phyloP scores from a whole-genome alignment of 2,113 vertebrate species.

The Strix aluco region DNA sequence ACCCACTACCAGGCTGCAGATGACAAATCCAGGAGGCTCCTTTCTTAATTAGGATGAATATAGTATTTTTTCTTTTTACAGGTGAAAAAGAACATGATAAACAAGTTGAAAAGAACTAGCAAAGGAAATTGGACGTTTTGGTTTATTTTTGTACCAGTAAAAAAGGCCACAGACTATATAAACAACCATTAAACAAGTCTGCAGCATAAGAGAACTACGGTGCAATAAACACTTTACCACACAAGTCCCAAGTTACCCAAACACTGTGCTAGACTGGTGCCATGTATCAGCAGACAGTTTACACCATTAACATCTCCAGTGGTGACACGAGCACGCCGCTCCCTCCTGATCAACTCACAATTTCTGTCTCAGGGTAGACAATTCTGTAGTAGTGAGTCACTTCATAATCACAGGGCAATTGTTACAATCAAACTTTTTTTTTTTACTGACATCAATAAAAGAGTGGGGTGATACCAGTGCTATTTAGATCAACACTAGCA shows the following conservation, averaged over 20 bases:
- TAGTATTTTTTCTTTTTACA: background rate
- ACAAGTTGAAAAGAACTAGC: background rate
- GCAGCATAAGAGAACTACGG: background rate
- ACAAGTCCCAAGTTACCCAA: background rate
- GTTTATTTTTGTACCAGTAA: background rate
- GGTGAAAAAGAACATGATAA: background rate
- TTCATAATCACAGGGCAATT: background rate
- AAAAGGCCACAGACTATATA: background rate
- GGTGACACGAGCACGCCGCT: accelerated
- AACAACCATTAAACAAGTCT: background rate
- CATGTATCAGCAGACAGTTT: background rate
- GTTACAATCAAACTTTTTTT: background rate
- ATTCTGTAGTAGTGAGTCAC: background rate
- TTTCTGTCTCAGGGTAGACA: background rate
- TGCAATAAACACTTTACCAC: background rate
- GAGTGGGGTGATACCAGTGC: background rate
- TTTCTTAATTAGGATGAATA: background rate
- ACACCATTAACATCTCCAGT: background rate
- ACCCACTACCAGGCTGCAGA: background rate
- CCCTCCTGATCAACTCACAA: background rate
- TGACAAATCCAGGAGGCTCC: background rate
- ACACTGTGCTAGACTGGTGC: background rate
- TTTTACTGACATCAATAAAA: background rate
- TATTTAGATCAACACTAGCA: background rate
- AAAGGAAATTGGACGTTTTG: background rate